Evolutionary conservation across 2,888 invertebrate species (phyloP).

Genomic region (Ophion obscuratus): DNA sequence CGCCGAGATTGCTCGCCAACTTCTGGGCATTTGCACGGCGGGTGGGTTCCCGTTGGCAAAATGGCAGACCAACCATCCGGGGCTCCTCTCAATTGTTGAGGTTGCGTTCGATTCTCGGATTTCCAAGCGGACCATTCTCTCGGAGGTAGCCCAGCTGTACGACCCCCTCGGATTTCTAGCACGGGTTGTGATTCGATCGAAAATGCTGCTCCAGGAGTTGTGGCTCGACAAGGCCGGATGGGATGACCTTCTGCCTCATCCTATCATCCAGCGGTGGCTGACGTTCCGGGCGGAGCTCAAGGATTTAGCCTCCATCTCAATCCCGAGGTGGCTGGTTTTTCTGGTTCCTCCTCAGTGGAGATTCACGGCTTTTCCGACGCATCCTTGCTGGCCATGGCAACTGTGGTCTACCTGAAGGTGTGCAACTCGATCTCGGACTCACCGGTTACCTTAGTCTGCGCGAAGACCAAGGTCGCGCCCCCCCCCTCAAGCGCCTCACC

Average conservation of each 20-base stretch:
- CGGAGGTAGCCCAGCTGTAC: conserved; percentile 54
- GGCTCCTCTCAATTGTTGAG: not conserved
- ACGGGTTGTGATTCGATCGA: conserved; percentile 59
- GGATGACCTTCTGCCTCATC: conserved; percentile 51
- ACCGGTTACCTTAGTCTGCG: conserved; percentile 30
- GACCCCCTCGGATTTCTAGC: conserved; percentile 64
- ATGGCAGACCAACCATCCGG: not conserved
- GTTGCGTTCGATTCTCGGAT: not conserved
- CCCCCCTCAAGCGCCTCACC: conserved; percentile 46
- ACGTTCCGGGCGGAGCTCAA: conserved; percentile 39
- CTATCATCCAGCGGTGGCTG: conserved; percentile 22
- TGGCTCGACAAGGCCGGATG: conserved; percentile 63
- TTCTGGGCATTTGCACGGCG: not conserved
- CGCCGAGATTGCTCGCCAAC: not conserved
- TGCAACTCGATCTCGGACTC: not conserved
- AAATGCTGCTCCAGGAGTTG: conserved; percentile 59
- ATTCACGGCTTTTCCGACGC: conserved; percentile 65
- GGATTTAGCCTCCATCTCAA: conserved; percentile 14
- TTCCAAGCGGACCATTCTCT: conserved; percentile 58
- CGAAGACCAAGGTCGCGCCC: conserved; percentile 47
- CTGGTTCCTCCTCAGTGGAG: conserved; percentile 9
- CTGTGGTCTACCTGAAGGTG: conserved; percentile 46
- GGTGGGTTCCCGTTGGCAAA: not conserved
- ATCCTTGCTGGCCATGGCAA: conserved; percentile 56
- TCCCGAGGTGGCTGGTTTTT: conserved; percentile 39